These are phyloP conservation scores for Promerops cafer DNA, from an alignment of 2,113 vertebrate species.

Conservation along the genomic window DNA sequence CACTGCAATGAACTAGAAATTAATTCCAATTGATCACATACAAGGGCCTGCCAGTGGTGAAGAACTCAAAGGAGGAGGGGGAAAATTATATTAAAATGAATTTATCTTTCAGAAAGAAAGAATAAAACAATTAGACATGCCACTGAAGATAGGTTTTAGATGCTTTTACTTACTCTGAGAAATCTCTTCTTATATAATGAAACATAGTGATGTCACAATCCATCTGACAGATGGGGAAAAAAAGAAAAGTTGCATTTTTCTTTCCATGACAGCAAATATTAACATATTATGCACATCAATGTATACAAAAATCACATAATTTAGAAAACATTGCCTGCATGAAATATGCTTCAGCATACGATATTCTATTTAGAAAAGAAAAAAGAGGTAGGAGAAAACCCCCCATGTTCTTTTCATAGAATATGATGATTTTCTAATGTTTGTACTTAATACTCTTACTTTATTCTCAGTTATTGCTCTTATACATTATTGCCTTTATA, in stretches of 20 bases:
- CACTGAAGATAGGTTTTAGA: not conserved
- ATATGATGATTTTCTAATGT: not conserved
- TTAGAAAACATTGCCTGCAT: not conserved
- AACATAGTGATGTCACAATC: not conserved
- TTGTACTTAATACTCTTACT: not conserved
- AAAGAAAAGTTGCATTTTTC: not conserved
- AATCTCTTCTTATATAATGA: not conserved
- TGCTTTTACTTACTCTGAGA: not conserved
- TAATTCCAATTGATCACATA: accelerated
- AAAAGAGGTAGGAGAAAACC: accelerated
- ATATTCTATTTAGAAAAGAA: not conserved
- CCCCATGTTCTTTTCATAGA: not conserved
- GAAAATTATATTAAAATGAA: not conserved
- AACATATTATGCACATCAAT: not conserved
- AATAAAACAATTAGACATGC: not conserved
- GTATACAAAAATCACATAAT: not conserved
- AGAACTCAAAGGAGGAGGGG: not conserved
- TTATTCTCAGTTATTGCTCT: not conserved
- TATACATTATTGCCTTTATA: not conserved
- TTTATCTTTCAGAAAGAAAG: not conserved
- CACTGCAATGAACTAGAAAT: not conserved
- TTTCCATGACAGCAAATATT: not conserved
- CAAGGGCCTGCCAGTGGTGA: not conserved
- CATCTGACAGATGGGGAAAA: not conserved
- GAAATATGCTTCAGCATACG: not conserved